Base-by-base conservation (phyloP, 2,888 invertebrate genomes). In the Operophtera brumata region DNA sequence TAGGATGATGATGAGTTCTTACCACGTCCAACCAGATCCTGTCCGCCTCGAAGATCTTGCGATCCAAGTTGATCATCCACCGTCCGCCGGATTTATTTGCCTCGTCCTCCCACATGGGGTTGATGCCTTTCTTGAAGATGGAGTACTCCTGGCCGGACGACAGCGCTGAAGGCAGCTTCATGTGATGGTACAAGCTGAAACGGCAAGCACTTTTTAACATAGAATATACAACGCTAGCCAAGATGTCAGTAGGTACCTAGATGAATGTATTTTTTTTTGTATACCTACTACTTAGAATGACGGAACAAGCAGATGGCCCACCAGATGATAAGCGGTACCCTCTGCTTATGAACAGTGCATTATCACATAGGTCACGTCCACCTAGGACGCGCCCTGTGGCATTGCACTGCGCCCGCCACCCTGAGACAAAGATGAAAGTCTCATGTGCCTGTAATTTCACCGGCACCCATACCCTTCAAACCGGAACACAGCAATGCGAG, bases 41-140 rank as follows among this genome's bases (percentile, higher is more conserved):
- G 82, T 97, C 95, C 92, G 75, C 46, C 81, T 82, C 60, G 66
- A 63, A 73, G 93, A 84, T 69, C 9, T 93, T 93, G 71, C 92
- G 93, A 93, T 93, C 71, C 69, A 48, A 95, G 94, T 64, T 94
- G 59, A 97, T 92, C 9, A 97, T 86, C 97, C 97, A 97, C 57
- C 97, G 91, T 2, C 97, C 97, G 9, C 97, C 97, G 47, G 86
- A 83, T 72, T 93, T 93, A 80, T 98, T 98, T n/a, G 92, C 92
- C 1, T 88, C 87, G 78, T 98, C 97, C 84, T 98, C 97, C 98
- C 98, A 98, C 96, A 96, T 97, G 0, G 97, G 97, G 65, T 93
- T 91, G 62, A 97, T 94, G 5, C 96, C 96, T 77, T 93, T 85
- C 77, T 95, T 95, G 77, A 95, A 95, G 64, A 95, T 82, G n/a